Conservation (phyloP, 2,797 vertebrate genomes). For the Leucoraja ocellata region DNA sequence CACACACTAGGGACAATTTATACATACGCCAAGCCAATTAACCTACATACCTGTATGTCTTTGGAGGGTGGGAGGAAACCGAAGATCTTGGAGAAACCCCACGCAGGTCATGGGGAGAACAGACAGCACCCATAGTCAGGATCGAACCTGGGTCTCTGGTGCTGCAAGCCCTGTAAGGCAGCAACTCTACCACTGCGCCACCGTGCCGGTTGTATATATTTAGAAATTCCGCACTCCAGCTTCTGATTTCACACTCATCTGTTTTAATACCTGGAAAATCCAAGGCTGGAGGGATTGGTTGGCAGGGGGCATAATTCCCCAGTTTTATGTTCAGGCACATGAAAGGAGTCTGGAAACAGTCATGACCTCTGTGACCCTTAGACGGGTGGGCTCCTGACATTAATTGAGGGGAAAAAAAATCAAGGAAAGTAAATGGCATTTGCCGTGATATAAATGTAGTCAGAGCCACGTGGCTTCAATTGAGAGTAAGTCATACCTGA, state of each 20-base stretch:
- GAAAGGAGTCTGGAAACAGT: background rate
- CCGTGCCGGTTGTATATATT: background rate
- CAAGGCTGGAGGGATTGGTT: background rate
- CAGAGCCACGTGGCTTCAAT: constrained; percentile 14
- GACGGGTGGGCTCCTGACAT: background rate
- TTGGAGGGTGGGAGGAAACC: no score
- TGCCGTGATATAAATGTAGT: background rate
- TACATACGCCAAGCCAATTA: no score
- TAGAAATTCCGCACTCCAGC: background rate
- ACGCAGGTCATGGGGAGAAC: no score
- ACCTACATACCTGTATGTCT: background rate
- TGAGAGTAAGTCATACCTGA: background rate
- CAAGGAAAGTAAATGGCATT: background rate
- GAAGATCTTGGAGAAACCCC: no score
- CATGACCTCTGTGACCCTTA: no score
- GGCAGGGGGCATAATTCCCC: background rate
- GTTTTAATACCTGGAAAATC: background rate
- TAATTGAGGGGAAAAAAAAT: background rate
- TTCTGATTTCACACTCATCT: background rate
- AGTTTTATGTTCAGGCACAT: background rate
- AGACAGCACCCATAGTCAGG: no score
- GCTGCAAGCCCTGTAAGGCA: no score
- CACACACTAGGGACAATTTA: no score
- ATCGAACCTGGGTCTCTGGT: no score
- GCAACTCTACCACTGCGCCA: no score